Evolutionary conservation across 2,888 invertebrate species (phyloP), one percentile per base, ranked within the genome.

Genomic region (Argyra leucocephala): DNA sequence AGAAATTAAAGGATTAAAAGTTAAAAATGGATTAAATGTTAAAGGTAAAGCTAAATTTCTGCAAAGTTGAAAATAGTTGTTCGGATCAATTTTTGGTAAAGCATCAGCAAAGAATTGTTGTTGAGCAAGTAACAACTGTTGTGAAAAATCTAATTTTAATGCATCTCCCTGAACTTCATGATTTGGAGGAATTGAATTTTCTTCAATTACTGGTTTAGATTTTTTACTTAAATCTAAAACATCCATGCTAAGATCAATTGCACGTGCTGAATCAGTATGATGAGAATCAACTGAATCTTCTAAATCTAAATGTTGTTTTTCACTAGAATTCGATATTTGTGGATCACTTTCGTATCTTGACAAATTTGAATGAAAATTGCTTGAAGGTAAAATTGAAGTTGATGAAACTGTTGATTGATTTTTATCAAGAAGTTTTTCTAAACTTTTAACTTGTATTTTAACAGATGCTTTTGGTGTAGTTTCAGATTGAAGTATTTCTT

Each of bases 191-290:
- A 66, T 26, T 48, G 65, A 23, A 22, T 65, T 48, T 64, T 66
- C 64, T 66, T 74, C 74, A 1, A 72, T 63, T 1, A 22, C 21
- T 63, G 69, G 70, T 3, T 71, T 66, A 1, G 84, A 86, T 78
- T 91, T 92, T 75, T 90, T 90, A 75, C 91, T 91, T 69, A 93
- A 83, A 80, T 93, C 93, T 61, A 93, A 81, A 5, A 89, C 91
- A 76, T 90, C 89, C 79, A 88, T 89, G 65, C 87, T 87, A 26
- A 90, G 81, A 77, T 91, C 90, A 65, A 91, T 83, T 0, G 90
- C 88, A 26, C 68, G 74, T 0, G 84, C 82, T 0, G 88, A 86
- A 24, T 84, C 77, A 37, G 64, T 70, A 58, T 7, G 63, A 18
- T 48, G 48, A 18, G 18, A 15, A 1, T 48, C 48, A 48, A 48